Base-by-base conservation (phyloP, 2,113 vertebrate genomes). In the Dolichotis patagonum region DNA sequence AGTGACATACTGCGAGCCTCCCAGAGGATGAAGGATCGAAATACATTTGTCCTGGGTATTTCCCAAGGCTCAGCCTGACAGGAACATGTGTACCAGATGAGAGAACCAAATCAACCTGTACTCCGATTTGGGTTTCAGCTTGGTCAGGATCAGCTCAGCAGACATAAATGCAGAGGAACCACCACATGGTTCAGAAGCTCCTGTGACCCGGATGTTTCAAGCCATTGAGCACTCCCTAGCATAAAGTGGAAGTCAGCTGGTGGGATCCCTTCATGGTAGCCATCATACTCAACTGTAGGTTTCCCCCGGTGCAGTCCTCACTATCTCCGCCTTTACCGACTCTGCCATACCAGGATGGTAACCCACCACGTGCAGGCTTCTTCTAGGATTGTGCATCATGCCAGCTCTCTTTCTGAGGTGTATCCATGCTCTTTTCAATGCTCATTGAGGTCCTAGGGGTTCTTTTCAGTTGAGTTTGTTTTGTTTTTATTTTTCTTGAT, bases 91-190 rank as follows among this genome's bases (percentile, higher is more conserved):
- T 32, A 43, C 32, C 35, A 52, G 30, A 28, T 69, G 43, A 46
- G 26, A 41, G 28, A 49, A 49, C n/a, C 22, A 20, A 63, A 52
- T 80, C 41, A 85, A 96, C 35, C 1, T 7, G 11, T 0, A 17
- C 17, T 24, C 43, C 46, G 35, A 13, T 35, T 77, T 90, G 67
- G 58, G 54, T 77, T 94, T 96, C 19, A 0, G 16, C 54, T 90
- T 81, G 80, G 43, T 62, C 67, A 83, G 82, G 73, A 63, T 49
- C 54, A 90, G 60, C 56, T 90, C 67, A 91, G 77, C 71, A 97
- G 83, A 97, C 43, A 65, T 24, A 43, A 56, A 28, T 7, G 1
- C 17, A 88, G 63, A 63, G 54, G 5, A 88, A 24, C 52, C 54
- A 24, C 52, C 35, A 2, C 0, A 7, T 60, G 88, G 58, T 67